Conservation (phyloP, 2,797 vertebrate species). For the Galago senegalensis region DNA sequence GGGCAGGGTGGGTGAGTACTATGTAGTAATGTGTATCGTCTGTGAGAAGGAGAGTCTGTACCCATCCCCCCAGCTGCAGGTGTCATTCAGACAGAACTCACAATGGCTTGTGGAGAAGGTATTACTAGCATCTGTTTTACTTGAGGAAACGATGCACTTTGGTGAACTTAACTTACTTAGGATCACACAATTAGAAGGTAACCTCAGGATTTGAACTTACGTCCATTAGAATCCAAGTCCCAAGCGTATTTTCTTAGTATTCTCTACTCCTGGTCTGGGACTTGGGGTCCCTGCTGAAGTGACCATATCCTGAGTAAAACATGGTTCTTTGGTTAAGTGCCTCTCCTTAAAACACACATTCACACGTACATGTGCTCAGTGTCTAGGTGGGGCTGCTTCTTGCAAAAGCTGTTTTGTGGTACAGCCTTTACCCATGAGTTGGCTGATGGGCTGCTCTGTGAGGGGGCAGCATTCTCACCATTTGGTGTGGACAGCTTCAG, state of each 20-base stretch:
- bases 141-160: not conserved
- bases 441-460: not conserved
- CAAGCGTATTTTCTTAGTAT: not conserved
- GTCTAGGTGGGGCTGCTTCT: no score
- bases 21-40: not conserved
- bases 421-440: not conserved
- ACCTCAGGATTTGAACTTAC: not conserved
- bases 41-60: not conserved
- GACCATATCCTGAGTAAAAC: not conserved
- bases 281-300: not conserved
- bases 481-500: not conserved
- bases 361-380: accelerated
- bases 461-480: not conserved
- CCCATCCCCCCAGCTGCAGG: accelerated
- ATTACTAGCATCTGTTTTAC: not conserved
- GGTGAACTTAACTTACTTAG: not conserved
- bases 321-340: not conserved
- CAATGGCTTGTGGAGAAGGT: not conserved
- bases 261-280: not conserved
- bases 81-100: not conserved
- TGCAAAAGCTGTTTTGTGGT: not conserved
- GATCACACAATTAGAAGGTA: not conserved
- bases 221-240: not conserved
- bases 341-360: not conserved
- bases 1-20: not conserved